Evolutionary conservation across 2,888 invertebrate species (phyloP), one percentile per base, ranked within the genome.

Genomic region (Watsonalla cultraria): DNA sequence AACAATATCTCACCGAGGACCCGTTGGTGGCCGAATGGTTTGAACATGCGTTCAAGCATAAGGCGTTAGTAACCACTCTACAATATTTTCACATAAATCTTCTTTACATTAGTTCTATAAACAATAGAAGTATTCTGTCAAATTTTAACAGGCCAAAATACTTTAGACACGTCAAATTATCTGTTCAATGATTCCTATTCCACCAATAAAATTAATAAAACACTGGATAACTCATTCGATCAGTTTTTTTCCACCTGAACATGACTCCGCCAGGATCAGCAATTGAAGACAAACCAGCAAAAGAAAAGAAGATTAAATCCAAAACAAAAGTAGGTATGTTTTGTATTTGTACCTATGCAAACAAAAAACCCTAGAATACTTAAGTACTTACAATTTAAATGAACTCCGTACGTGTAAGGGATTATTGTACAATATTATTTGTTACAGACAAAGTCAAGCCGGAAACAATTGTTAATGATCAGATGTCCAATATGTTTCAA

Each of bases 401-500:
- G 24, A 24, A 24, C 24, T 24, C 24, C 24, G 24, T 24, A 24
- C 4, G 24, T 24, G 4, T 24, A 2, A 24, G 24, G 24, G 24
- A 24, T 24, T 24, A 24, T 24, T 24, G 24, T 24, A 24, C 24
- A 24, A 24, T 24, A 24, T 45, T 9, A 1, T 48, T 48, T 13
- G 35, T 14, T 37, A 4, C 69, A 75, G 67, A 55, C 57, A 50
- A 69, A 66, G 61, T 55, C 61, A 57, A 61, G 57, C 24, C 54
- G 62, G 49, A 59, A 66, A 51, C 64, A 64, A 52, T 51, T 59
- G 45, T 53, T 73, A n/a, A 67, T 60, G 48, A 66, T 79, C 14
- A 68, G 69, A 54, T 80, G 80, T 53, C 81, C 80, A 0, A 79
- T 80, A 56, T 80, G 80, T 52, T 72, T 72, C 15, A 72, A 72